Conservation (phyloP, 2,113 vertebrate genomes). For the Dipodomys ordii region DNA sequence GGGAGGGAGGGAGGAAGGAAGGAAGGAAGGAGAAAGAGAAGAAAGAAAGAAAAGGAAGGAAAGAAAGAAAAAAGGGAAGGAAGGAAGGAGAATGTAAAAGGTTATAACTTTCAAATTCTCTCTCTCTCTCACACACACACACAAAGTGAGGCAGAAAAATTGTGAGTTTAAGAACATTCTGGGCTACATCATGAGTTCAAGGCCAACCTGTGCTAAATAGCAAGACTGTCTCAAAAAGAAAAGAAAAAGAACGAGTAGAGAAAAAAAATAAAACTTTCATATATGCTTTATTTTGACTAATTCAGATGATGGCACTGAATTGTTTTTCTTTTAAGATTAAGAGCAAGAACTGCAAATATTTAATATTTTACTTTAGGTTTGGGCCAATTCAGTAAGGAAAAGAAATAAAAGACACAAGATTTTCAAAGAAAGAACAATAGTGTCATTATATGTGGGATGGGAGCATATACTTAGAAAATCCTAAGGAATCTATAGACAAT, state of each 20-base stretch:
- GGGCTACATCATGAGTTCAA: background rate
- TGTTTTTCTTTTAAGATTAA: background rate
- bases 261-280: background rate
- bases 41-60: too few relatives aligned
- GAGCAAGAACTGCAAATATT: background rate
- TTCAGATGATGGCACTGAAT: background rate
- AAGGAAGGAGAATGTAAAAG: too few relatives aligned
- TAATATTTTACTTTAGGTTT: background rate
- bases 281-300: background rate
- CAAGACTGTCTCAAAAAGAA: too few relatives aligned
- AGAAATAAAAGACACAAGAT: background rate
- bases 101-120: background rate
- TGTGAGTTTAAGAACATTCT: background rate
- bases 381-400: background rate
- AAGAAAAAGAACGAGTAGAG: too few relatives aligned
- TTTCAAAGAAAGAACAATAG: slow-evolving; percentile 10
- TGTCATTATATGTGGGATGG: background rate
- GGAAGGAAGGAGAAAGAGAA: too few relatives aligned
- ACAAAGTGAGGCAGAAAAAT: background rate
- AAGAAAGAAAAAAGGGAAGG: too few relatives aligned
- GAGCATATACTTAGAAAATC: background rate
- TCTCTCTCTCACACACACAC: background rate
- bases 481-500: background rate
- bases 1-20: too few relatives aligned
- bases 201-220: too few relatives aligned